Evolutionary conservation across 1,140 invertebrate species (phyloP).

Genomic region (Rhopalosiphum padi): DNA sequence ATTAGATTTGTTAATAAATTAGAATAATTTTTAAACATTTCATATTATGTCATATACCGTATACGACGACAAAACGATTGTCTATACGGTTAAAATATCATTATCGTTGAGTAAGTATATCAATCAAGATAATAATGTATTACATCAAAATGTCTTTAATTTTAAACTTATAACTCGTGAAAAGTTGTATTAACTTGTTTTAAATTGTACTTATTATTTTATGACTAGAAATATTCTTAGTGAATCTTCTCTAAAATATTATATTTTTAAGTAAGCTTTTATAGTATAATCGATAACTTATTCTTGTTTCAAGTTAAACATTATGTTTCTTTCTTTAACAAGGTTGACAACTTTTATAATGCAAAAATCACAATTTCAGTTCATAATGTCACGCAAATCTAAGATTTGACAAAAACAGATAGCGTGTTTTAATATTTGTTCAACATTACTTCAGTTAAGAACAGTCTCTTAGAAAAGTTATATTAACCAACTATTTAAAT

Average conservation of each 20-base stretch:
- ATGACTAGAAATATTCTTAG: neutral
- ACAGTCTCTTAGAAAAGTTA: neutral
- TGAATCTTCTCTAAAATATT: neutral
- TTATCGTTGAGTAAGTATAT: neutral
- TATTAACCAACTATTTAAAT: neutral
- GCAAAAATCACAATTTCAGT: neutral
- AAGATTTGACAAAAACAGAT: constrained; percentile 9
- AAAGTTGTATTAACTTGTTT: neutral
- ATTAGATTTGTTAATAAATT: neutral
- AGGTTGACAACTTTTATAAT: neutral
- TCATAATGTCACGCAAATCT: constrained; percentile 25
- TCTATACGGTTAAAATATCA: neutral
- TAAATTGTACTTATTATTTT: neutral
- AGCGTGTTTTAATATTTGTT: constrained; percentile 19
- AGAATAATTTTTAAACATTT: neutral
- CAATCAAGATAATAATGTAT: neutral
- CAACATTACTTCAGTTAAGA: neutral
- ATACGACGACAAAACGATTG: neutral
- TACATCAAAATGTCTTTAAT: neutral
- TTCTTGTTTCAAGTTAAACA: neutral
- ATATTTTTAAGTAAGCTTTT: neutral
- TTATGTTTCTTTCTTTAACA: neutral
- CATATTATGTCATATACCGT: too few relatives aligned
- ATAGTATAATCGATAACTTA: neutral
- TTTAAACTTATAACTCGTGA: neutral